Evolutionary conservation across 2,888 invertebrate genomes (phyloP).

Genomic region (Lydus trimaculatus): DNA sequence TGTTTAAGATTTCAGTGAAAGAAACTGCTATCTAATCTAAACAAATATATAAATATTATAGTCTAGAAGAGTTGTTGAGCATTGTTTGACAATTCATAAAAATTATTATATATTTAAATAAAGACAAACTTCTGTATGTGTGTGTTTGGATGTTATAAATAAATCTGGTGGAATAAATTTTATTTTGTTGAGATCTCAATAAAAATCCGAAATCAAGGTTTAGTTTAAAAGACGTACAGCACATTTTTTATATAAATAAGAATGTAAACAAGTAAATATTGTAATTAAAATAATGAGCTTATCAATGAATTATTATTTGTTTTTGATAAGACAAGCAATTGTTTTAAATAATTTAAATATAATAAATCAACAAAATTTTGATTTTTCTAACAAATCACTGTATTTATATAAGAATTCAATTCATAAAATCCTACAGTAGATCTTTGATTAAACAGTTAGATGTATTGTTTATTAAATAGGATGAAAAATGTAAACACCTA

Average conservation of each 20-base stretch:
- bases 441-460: no score
- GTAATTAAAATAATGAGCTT: not conserved
- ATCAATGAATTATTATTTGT: constrained; percentile 5
- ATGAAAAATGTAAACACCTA: no score
- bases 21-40: constrained; percentile 1
- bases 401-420: not conserved
- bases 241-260: not conserved
- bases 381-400: not conserved
- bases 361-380: not conserved
- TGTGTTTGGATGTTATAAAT: not conserved
- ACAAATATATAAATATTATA: not conserved
- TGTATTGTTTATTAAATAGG: no score
- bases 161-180: not conserved
- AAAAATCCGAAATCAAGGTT: not conserved
- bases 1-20: not conserved
- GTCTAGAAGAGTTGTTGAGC: not conserved
- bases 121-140: not conserved
- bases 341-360: not conserved
- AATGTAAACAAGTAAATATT: constrained; percentile 4
- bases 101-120: not conserved
- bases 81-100: not conserved
- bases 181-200: not conserved
- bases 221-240: not conserved
- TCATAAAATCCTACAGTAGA: no score
- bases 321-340: not conserved